phyloP scores from a whole-genome alignment of 2,888 invertebrate species.

The Hirtodrosophila duncani region DNA sequence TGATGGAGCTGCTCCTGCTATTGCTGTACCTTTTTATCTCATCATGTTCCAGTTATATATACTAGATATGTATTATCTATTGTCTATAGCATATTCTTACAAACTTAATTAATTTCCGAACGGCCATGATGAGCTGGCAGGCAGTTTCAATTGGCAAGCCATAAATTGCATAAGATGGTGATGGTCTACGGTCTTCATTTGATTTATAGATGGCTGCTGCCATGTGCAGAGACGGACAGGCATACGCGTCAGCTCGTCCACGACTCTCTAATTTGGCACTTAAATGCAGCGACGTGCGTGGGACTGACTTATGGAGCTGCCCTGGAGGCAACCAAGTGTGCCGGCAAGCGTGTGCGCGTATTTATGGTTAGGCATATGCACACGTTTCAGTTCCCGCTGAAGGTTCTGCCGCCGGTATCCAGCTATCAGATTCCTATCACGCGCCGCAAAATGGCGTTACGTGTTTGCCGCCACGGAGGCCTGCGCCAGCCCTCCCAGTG shows the following conservation, averaged over 20 bases:
- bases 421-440: slow-evolving; percentile 56
- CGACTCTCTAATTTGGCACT: slow-evolving; percentile 64
- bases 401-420: slow-evolving; percentile 30
- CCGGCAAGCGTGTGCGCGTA: not conserved
- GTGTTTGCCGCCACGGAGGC: slow-evolving; percentile 57
- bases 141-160: slow-evolving; percentile 44
- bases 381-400: slow-evolving; percentile 44
- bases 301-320: slow-evolving; percentile 41
- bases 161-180: slow-evolving; percentile 52
- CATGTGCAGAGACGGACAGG: slow-evolving; percentile 32
- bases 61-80: slow-evolving; percentile 20
- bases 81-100: slow-evolving; percentile 2
- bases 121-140: slow-evolving; percentile 38
- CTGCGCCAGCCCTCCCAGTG: slow-evolving; percentile 5
- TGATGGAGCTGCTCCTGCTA: slow-evolving; percentile 15
- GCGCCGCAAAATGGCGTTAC: slow-evolving; percentile 68
- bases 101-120: slow-evolving; percentile 53
- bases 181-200: slow-evolving; percentile 14
- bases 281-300: slow-evolving; percentile 71
- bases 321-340: slow-evolving; percentile 1
- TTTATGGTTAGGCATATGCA: slow-evolving; percentile 59
- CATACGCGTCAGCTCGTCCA: slow-evolving; percentile 15
- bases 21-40: no score
- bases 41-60: no score
- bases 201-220: slow-evolving; percentile 48